Evolutionary conservation across 2,113 vertebrate species (phyloP), one percentile per base, ranked within the genome.

Genomic region (Camelus dromedarius): DNA sequence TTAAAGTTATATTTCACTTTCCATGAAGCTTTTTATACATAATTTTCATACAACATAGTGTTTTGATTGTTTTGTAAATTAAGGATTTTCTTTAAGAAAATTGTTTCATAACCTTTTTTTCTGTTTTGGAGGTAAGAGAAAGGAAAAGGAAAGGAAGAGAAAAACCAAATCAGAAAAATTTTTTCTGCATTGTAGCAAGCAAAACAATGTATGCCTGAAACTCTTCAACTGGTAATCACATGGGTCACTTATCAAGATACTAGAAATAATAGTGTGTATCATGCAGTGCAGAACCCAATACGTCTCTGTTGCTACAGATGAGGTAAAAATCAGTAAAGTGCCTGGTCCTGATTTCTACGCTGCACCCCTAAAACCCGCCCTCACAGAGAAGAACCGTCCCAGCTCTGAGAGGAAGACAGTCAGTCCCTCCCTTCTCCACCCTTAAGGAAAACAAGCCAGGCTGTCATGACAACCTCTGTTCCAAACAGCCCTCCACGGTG

Each of bases 381-480:
- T 98, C 98, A 98, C 50, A 98, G 97, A 97, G 97, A 98, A 98
- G 98, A 98, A 98, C 98, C 98, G 98, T 98, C 98, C 98, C 98
- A 97, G 98, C 96, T 98, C 86, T 98, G 97, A 98, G 97, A 98
- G 28, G 58, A 98, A 98, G 98, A 98, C 98, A 98, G 98, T 99
- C 98, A 98, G 98, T 96, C 98, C 99, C 98, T 98, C 98, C 98
- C 98, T 98, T 98, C 94, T 99, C 98, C 98, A 98, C 98, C 99
- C 98, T 98, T 98, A 99, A 97, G 96, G 98, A 98, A 99, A 99
- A 99, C 97, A 98, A 99, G 98, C 98, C 98, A 97, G 98, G 98
- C 97, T 98, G 98, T 98, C 98, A 98, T 97, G 98, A 99, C 98
- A 98, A 99, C 99, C 99, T 99, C 99, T 99, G 99, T 93, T 99